Base-by-base conservation (phyloP, 2,113 vertebrate species). In the Zosterops hypoxanthus region DNA sequence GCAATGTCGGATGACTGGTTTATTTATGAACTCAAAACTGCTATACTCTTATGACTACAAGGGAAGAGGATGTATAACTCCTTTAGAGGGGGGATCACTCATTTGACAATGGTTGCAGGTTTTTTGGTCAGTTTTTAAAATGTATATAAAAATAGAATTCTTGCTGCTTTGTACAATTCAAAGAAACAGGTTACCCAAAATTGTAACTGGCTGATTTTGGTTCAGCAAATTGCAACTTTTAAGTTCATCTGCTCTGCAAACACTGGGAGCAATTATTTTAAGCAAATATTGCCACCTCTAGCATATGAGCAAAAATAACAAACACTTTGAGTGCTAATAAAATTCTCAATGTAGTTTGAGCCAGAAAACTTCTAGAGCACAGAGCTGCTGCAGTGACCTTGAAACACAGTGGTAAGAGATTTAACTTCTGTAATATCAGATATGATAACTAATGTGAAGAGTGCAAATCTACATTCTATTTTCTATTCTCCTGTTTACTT, bases 61-160 rank as follows among this genome's bases (percentile, higher is more conserved):
- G 41, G 36, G 28, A 72, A 60, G 17, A 72, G 17, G 19, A 75
- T 23, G 22, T 17, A 6, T 11, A 72, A 20, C 3, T 6, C 18
- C 50, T 55, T 61, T 2, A 1, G 16, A 17, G 28, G 19, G 22
- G 12, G 17, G 4, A 31, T 53, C 34, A 69, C 8, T 81, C 46
- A 61, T 14, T 68, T 29, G 17, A 55, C 3, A 46, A 79, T 15
- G 4, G 14, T 20, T 75, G 17, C 21, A 3, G 1, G 0, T 5
- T 28, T 64, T 78, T 56, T 39, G 9, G 36, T 39, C 10, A 11
- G 36, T 39, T 39, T 39, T 39, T 39, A 5, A 39, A 39, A 39
- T 39, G 2, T 36, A 17, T 33, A 25, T 10, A 42, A 47, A 50
- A 60, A 60, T 5, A n/a, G 28, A 39, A 53, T 49, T 83, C 11